Evolutionary conservation across 1,140 invertebrate genomes (phyloP).

Genomic region (Drosophila fuyamai): DNA sequence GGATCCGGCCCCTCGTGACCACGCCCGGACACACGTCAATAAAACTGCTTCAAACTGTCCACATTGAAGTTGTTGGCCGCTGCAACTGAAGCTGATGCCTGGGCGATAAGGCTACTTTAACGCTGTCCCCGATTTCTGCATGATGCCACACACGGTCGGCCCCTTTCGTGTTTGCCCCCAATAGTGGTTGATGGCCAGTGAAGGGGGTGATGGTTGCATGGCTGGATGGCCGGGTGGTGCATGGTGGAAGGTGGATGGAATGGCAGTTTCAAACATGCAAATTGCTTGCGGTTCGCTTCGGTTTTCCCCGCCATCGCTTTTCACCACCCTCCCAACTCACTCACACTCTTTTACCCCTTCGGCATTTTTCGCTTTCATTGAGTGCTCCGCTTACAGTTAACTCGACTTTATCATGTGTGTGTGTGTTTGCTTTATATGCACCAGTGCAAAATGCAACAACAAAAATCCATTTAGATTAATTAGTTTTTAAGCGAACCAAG

Average conservation of each 20-base stretch:
- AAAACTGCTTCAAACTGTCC: constrained; percentile 81
- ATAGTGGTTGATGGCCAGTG: constrained; percentile 46
- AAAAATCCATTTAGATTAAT: constrained; percentile 83
- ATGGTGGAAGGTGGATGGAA: constrained; percentile 28
- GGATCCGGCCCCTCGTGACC: constrained; percentile 26
- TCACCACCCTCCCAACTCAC: not conserved
- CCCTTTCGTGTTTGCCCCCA: constrained; percentile 78
- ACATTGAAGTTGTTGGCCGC: constrained; percentile 56
- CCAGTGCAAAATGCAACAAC: constrained; percentile 69
- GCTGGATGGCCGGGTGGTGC: constrained; percentile 4
- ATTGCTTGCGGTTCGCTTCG: constrained; percentile 81
- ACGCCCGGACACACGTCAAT: constrained; percentile 81
- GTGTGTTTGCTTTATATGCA: constrained; percentile 51
- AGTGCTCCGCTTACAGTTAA: constrained; percentile 77
- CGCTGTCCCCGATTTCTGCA: constrained; percentile 79
- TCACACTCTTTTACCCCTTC: not conserved
- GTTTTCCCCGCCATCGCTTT: constrained; percentile 48
- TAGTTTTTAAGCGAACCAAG: constrained; percentile 75
- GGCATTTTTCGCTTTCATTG: constrained; percentile 76
- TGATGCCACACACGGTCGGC: constrained; percentile 74
- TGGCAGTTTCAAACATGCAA: constrained; percentile 81
- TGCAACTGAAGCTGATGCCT: constrained; percentile 48
- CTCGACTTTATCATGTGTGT: constrained; percentile 47
- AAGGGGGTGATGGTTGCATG: constrained; percentile 17
- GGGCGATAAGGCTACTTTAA: constrained; percentile 80